Conservation (phyloP, 2,888 invertebrate species). For the Caenorhabditis afra region DNA sequence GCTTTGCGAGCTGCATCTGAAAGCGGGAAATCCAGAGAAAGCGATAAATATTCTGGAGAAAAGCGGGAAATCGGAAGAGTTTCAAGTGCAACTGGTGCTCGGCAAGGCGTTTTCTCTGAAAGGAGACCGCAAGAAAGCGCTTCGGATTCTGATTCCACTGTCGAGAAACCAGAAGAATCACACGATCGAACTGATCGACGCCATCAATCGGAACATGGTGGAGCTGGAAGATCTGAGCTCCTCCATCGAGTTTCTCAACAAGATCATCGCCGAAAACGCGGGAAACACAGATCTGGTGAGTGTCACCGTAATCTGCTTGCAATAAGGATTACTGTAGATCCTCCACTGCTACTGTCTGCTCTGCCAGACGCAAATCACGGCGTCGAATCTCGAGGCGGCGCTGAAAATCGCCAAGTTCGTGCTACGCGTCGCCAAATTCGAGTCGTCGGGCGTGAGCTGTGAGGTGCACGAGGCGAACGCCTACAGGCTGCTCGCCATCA, state of each 20-base stretch:
- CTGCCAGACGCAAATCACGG: slow-evolving; percentile 51
- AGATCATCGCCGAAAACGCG: slow-evolving; percentile 17
- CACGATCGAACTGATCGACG: slow-evolving; percentile 32
- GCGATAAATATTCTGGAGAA: not conserved
- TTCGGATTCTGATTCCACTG: slow-evolving; percentile 40
- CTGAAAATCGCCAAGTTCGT: slow-evolving; percentile 56
- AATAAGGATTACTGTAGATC: slow-evolving; percentile 7
- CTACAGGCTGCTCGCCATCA: slow-evolving; percentile 53
- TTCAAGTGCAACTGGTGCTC: not conserved
- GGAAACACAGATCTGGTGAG: slow-evolving; percentile 27
- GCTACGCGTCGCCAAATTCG: slow-evolving; percentile 4
- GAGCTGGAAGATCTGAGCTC: slow-evolving; percentile 49
- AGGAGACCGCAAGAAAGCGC: slow-evolving; percentile 24
- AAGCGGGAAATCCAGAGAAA: slow-evolving; percentile 22
- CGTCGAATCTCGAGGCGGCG: slow-evolving; percentile 34
- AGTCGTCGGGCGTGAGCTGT: not conserved
- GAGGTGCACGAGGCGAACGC: slow-evolving; percentile 44
- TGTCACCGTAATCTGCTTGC: not conserved
- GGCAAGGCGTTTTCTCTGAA: slow-evolving; percentile 5
- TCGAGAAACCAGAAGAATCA: slow-evolving; percentile 24
- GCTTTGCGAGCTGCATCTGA: slow-evolving; percentile 11
- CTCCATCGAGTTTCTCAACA: slow-evolving; percentile 48
- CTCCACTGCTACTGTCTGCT: slow-evolving; percentile 53
- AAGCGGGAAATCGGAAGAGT: not conserved
- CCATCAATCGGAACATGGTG: slow-evolving; percentile 37